phyloP scores from a whole-genome alignment of 2,797 vertebrate species.

The Spinus pinus region DNA sequence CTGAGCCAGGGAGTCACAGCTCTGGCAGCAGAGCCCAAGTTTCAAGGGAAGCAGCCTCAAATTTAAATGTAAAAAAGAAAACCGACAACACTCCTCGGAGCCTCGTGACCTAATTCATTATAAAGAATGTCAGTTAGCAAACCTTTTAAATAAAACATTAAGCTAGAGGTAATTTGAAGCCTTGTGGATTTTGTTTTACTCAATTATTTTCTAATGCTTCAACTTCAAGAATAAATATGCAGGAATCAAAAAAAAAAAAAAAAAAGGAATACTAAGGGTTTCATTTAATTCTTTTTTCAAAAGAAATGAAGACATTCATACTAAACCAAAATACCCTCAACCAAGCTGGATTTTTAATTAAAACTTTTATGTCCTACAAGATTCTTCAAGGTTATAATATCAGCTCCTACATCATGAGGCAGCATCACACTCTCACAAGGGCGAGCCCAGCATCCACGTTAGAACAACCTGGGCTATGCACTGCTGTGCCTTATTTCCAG shows the following conservation, averaged over 20 bases:
- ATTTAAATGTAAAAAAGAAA: slow-evolving; percentile 44
- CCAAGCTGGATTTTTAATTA: slow-evolving; percentile 26
- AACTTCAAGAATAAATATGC: slow-evolving; percentile 65
- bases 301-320: slow-evolving; percentile 51
- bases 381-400: slow-evolving; percentile 41
- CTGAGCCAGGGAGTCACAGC: not conserved
- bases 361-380: slow-evolving; percentile 40
- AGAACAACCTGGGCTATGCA: not conserved
- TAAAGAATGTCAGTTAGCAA: slow-evolving; percentile 62
- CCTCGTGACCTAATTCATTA: slow-evolving; percentile 59
- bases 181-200: slow-evolving; percentile 69
- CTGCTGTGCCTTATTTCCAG: not conserved
- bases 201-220: slow-evolving; percentile 69
- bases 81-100: slow-evolving; percentile 33
- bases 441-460: not conserved
- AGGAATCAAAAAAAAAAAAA: not conserved
- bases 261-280: not conserved
- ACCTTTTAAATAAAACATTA: slow-evolving; percentile 71
- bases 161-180: slow-evolving; percentile 66
- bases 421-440: not conserved
- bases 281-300: slow-evolving; percentile 40
- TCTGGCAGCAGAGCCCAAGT: not conserved
- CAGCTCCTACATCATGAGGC: not conserved
- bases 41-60: slow-evolving; percentile 26
- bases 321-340: slow-evolving; percentile 31